These are phyloP conservation scores for Datnioides undecimradiatus DNA, from an alignment of 2,113 vertebrate genomes.

Conservation along the genomic window DNA sequence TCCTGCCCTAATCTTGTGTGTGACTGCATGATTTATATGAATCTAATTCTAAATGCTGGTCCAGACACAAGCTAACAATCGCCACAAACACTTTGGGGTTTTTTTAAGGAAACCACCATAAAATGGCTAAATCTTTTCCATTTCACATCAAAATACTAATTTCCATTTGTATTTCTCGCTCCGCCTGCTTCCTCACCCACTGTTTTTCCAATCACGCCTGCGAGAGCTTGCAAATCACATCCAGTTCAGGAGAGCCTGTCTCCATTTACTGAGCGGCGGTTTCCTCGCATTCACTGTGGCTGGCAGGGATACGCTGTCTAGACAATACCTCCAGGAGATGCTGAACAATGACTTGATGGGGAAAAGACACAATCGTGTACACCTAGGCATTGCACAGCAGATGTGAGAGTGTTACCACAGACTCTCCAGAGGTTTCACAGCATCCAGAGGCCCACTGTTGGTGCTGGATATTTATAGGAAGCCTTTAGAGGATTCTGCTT, in stretches of 20 bases:
- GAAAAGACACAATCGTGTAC: conserved; percentile 21
- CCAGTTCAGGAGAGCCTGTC: not conserved
- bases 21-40: not conserved
- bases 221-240: not conserved
- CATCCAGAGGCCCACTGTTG: conserved; percentile 20
- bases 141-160: not conserved
- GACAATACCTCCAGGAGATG: conserved; percentile 64
- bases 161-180: conserved; percentile 1
- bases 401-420: not conserved
- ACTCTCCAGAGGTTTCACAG: not conserved
- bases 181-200: conserved; percentile 6
- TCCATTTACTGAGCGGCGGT: conserved; percentile 6
- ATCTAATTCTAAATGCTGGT: conserved; percentile 41
- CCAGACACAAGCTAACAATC: conserved; percentile 8
- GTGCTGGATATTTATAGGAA: conserved; percentile 57
- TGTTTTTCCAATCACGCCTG: not conserved
- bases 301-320: conserved; percentile 15
- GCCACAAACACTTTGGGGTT: conserved; percentile 2
- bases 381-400: conserved; percentile 39
- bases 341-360: conserved; percentile 59
- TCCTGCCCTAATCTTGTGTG: conserved; percentile 21
- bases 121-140: not conserved
- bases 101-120: conserved; percentile 4
- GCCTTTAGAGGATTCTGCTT: conserved; percentile 56
- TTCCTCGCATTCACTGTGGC: conserved; percentile 67